These are phyloP conservation scores for Esox masquinongy DNA, from an alignment of 2,797 vertebrate species.

Conservation along the genomic window DNA sequence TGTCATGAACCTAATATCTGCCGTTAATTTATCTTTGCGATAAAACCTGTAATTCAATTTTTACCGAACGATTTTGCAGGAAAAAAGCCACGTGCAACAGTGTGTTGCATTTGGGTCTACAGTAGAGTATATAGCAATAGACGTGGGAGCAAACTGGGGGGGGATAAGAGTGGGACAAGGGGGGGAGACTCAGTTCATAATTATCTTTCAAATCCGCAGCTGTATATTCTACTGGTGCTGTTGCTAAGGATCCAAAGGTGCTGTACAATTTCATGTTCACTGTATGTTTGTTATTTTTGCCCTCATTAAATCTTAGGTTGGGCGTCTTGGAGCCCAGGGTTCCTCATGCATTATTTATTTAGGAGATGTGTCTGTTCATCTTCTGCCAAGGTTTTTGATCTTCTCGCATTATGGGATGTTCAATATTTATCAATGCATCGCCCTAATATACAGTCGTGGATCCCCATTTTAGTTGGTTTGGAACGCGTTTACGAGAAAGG, in stretches of 20 bases:
- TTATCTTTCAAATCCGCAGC: constrained; percentile 45
- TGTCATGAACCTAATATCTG: background rate
- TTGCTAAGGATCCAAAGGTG: constrained; percentile 49
- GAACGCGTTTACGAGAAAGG: background rate
- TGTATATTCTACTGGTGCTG: constrained; percentile 32
- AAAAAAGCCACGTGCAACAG: background rate
- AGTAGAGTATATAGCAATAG: background rate
- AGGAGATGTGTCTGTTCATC: constrained; percentile 64
- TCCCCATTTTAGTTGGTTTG: background rate
- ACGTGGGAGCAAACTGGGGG: constrained; percentile 29
- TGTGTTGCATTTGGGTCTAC: background rate
- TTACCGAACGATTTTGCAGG: background rate
- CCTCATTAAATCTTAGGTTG: constrained; percentile 69
- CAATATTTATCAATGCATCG: constrained; percentile 73
- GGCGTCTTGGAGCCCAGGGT: constrained; percentile 63
- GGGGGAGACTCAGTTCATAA: constrained; percentile 29
- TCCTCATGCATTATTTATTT: constrained; percentile 75
- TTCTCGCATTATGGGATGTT: constrained; percentile 75
- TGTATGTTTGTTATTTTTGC: constrained; percentile 64
- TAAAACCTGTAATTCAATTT: background rate
- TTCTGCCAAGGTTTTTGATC: constrained; percentile 74
- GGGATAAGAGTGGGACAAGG: no score
- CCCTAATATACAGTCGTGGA: constrained; percentile 61
- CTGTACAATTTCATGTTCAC: constrained; percentile 45
- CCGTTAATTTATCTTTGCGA: background rate